Evolutionary conservation across 2,888 invertebrate genomes (phyloP), one percentile per base, ranked within the genome.

Genomic region (Marronus borbonicus): DNA sequence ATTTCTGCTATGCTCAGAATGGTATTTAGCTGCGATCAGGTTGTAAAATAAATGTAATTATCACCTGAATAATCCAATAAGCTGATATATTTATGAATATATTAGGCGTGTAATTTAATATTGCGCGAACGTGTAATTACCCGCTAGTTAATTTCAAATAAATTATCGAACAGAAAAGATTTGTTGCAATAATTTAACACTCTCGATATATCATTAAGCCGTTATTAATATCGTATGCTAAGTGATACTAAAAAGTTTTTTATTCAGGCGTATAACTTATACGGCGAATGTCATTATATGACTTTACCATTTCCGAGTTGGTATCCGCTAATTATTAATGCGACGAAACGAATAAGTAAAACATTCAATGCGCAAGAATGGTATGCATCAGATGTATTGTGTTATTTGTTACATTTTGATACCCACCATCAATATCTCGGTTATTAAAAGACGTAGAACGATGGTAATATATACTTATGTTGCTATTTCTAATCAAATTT

Each of bases 111-210:
- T 68, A 68, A 68, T 68, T 68, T 68, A 10, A 50, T 50, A 50
- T 68, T 50, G 50, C 50, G 20, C 20, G 20, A 72, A 60, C 39
- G 28, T 72, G 60, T 72, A 58, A 72, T 72, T 72, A 72, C 44
- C 3, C 7, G 39, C 39, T 60, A 72, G 72, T 72, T 72, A 72
- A 72, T 58, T 72, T 60, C 39, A 58, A 72, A 72, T 72, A 58
- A 72, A 58, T 72, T 60, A 60, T 72, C 50, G 58, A 44, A 10
- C 4, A 12, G 20, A 72, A 58, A 58, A 60, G 72, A 72, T 72
- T 72, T 72, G 58, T 58, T 39, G 72, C 58, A 72, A 72, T 60
- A 72, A 72, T 72, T 72, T 72, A 58, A 72, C 72, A 60, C 58
- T 20, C 52, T 72, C 12, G 8, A 10, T 60, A 17, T 39, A 72